Evolutionary conservation across 2,113 vertebrate species (phyloP).

Genomic region (Eolophus roseicapilla): DNA sequence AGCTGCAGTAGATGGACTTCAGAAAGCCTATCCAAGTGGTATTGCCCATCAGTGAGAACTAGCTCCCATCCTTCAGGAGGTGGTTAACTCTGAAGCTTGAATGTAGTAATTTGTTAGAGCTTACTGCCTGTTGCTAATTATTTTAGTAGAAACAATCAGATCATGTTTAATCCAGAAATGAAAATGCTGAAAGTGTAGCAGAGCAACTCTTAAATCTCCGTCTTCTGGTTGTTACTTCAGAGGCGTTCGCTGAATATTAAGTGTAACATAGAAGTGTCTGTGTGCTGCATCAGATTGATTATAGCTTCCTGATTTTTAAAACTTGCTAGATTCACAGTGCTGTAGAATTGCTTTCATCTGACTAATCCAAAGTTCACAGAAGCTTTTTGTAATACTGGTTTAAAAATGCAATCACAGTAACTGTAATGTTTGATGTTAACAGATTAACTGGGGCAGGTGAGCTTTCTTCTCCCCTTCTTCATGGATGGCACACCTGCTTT

Average conservation of each 20-base stretch:
- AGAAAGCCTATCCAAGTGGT: background rate
- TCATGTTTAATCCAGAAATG: background rate
- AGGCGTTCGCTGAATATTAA: background rate
- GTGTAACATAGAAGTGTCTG: background rate
- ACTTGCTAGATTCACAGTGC: background rate
- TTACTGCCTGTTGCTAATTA: background rate
- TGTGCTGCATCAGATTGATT: background rate
- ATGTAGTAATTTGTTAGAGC: background rate
- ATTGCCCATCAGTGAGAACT: fast-evolving
- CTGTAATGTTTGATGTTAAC: background rate
- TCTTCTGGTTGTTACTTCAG: background rate
- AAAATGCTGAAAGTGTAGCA: background rate
- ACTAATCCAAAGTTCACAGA: background rate
- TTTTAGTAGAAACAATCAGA: background rate
- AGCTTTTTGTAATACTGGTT: background rate
- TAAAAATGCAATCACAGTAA: background rate
- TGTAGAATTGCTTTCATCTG: background rate
- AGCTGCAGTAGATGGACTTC: background rate
- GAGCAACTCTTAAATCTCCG: background rate
- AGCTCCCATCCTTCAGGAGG: background rate
- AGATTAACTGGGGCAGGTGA: background rate
- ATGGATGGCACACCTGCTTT: background rate
- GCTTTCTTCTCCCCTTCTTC: background rate
- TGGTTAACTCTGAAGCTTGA: background rate
- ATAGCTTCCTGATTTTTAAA: background rate